phyloP scores from a whole-genome alignment of 2,113 vertebrate species.

The Typhlomys cinereus region DNA sequence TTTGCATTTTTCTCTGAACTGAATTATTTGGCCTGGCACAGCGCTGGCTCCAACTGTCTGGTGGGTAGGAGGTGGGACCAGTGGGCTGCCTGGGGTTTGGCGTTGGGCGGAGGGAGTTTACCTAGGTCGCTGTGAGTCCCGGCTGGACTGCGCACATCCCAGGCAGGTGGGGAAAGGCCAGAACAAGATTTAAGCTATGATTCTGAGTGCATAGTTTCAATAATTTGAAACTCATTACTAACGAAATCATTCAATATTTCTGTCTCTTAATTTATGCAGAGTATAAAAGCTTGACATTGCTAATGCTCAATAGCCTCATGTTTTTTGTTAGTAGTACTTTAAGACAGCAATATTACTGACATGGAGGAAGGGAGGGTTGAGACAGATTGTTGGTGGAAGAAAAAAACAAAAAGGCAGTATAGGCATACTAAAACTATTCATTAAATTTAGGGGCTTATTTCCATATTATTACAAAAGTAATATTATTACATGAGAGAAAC shows the following conservation, averaged over 20 bases:
- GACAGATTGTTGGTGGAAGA: background rate
- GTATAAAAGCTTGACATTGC: constrained; percentile 52
- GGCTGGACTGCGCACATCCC: too few relatives aligned
- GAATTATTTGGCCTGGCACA: too few relatives aligned
- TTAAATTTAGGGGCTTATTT: constrained; percentile 22
- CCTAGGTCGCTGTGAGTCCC: too few relatives aligned
- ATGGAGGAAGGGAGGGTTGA: constrained; percentile 50
- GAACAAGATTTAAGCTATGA: constrained; percentile 70
- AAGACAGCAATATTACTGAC: constrained; percentile 59
- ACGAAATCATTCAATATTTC: constrained; percentile 73
- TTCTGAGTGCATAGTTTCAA: constrained; percentile 52
- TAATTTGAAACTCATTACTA: constrained; percentile 71
- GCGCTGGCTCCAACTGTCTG: too few relatives aligned
- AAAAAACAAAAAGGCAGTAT: constrained; percentile 37
- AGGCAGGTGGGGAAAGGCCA: too few relatives aligned
- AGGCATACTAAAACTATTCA: constrained; percentile 5
- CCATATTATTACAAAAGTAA: background rate
- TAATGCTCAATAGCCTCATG: constrained; percentile 68
- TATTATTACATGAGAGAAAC: background rate
- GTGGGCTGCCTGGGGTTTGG: too few relatives aligned
- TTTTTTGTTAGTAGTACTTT: constrained; percentile 75
- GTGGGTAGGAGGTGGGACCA: too few relatives aligned
- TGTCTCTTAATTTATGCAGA: constrained; percentile 75
- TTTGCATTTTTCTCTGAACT: too few relatives aligned
- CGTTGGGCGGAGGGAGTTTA: too few relatives aligned